Evolutionary conservation across 2,113 vertebrate species (phyloP).

Genomic region (Cettia cetti): DNA sequence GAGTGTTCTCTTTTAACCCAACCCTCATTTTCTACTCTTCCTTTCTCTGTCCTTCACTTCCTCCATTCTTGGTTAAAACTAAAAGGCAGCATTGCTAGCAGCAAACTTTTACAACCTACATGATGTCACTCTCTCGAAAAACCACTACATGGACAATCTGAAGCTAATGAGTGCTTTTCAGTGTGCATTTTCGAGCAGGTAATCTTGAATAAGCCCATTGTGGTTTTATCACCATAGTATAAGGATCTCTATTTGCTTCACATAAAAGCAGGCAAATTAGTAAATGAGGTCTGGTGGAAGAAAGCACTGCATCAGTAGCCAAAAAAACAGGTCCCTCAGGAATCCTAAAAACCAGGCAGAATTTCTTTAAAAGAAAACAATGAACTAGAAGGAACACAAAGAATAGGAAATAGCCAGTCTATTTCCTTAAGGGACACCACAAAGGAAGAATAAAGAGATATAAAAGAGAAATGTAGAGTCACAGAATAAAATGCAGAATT

Average conservation of each 20-base stretch:
- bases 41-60: not conserved
- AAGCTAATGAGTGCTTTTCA: not conserved
- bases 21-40: not conserved
- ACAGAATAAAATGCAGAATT: not conserved
- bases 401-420: not conserved
- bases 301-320: not conserved
- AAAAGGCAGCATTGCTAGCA: not conserved
- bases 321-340: not conserved
- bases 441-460: not conserved
- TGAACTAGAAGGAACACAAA: not conserved
- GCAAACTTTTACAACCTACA: not conserved
- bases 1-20: not conserved
- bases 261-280: not conserved
- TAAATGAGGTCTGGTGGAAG: not conserved
- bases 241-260: not conserved
- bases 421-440: not conserved
- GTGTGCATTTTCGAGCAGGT: not conserved
- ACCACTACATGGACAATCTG: not conserved
- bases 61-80: not conserved
- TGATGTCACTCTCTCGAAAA: not conserved
- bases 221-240: not conserved
- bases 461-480: not conserved
- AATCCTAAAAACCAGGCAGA: not conserved
- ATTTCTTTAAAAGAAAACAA: not conserved
- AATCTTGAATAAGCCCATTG: not conserved